Evolutionary conservation across 1,140 invertebrate genomes (phyloP).

Genomic region (silkworm (Bombyx mori)): DNA sequence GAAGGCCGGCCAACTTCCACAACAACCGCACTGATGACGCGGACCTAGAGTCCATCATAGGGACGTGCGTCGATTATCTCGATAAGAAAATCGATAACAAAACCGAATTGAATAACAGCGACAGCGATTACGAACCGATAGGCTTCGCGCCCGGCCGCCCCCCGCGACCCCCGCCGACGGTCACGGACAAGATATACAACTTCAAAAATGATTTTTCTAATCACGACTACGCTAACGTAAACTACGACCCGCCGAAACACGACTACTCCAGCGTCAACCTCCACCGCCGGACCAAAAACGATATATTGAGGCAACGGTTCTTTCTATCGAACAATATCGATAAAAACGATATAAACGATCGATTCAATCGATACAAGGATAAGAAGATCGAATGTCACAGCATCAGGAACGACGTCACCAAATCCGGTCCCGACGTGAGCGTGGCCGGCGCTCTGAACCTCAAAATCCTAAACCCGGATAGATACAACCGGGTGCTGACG

Average conservation of each 20-base stretch:
- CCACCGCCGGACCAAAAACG: constrained; percentile 44
- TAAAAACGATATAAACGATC: constrained; percentile 53
- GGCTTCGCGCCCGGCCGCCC: constrained; percentile 14
- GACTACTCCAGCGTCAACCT: constrained; percentile 31
- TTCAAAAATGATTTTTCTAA: constrained; percentile 61
- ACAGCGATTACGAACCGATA: constrained; percentile 17
- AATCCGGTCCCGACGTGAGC: constrained; percentile 44
- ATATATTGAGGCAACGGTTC: constrained; percentile 51
- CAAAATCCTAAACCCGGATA: constrained; percentile 54
- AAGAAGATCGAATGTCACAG: constrained; percentile 64
- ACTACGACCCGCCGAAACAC: constrained; percentile 10
- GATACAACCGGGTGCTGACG: constrained; percentile 52
- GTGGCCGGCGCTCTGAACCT: constrained; percentile 54
- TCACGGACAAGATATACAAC: constrained; percentile 50
- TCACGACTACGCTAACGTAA: constrained; percentile 51
- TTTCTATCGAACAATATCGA: constrained; percentile 45
- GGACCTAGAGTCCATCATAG: constrained; percentile 41
- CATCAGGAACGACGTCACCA: constrained; percentile 54
- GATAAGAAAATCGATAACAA: constrained; percentile 22
- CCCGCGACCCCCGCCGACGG: constrained; percentile 41
- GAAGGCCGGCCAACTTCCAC: constrained; percentile 8
- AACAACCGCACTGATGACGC: constrained; percentile 9
- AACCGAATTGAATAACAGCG: neutral
- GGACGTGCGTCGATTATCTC: constrained; percentile 45
- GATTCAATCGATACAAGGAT: constrained; percentile 43